phyloP scores from a whole-genome alignment of 2,797 vertebrate genomes.

The Sternarchorhynchus goeldii region DNA sequence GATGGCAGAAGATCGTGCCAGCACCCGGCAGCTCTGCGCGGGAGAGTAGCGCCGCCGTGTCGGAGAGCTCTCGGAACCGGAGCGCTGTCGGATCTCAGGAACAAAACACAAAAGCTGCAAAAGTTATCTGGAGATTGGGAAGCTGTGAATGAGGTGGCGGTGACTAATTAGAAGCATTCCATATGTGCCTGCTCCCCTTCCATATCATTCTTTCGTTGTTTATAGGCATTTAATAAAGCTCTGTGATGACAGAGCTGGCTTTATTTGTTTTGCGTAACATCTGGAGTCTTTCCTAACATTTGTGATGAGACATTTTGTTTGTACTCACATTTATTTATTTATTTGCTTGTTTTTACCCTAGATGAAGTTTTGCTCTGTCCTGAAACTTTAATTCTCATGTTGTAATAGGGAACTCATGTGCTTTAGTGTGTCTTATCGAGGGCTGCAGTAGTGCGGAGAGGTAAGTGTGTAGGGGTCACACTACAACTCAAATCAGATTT shows the following conservation, averaged over 20 bases:
- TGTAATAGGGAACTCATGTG: too few relatives aligned
- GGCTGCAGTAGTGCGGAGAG: too few relatives aligned
- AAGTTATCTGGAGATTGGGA: conserved; percentile 17
- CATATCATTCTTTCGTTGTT: too few relatives aligned
- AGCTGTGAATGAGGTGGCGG: conserved; percentile 11
- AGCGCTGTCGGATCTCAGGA: conserved; percentile 13
- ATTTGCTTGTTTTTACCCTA: too few relatives aligned
- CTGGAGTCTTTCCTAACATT: not conserved
- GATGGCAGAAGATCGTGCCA: conserved; percentile 53
- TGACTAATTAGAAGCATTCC: conserved; percentile 1
- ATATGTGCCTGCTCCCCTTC: too few relatives aligned
- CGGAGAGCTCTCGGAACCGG: conserved; percentile 10
- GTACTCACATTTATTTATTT: conserved; percentile 1
- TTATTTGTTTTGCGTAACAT: conserved; percentile 6
- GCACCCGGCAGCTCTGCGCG: conserved; percentile 22
- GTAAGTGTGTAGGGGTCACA: too few relatives aligned
- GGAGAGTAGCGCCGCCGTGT: conserved; percentile 37
- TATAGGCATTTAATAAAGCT: not conserved
- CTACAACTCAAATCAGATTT: too few relatives aligned
- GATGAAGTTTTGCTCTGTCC: too few relatives aligned
- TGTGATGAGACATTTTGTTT: too few relatives aligned
- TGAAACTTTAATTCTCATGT: too few relatives aligned
- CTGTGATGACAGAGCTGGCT: not conserved
- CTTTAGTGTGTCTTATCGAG: too few relatives aligned
- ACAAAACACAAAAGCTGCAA: not conserved